Conservation (phyloP, 2,888 invertebrate genomes). For the Latrodectus elegans region DNA sequence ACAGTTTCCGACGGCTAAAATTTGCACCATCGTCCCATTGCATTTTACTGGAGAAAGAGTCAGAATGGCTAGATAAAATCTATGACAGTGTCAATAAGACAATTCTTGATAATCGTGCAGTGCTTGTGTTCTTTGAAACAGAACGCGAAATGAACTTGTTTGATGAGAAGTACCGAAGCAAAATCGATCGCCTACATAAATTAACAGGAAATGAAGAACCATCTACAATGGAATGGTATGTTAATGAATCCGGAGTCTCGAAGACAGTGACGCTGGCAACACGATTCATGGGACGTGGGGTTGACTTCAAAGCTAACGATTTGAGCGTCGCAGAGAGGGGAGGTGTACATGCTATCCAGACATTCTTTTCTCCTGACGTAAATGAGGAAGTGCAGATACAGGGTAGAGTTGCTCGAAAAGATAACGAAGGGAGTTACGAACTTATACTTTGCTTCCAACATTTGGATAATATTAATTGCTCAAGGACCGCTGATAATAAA, state of each 20-base stretch:
- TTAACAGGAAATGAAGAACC: not conserved
- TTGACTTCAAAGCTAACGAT: not conserved
- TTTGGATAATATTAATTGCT: not conserved
- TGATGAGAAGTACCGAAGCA: not conserved
- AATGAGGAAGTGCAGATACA: not conserved
- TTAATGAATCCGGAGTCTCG: not conserved
- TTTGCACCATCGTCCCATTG: not conserved
- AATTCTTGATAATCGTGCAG: not conserved
- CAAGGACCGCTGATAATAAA: not conserved
- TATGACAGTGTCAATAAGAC: not conserved
- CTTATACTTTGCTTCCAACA: not conserved
- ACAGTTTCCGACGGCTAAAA: not conserved
- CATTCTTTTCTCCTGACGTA: not conserved
- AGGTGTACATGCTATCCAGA: not conserved
- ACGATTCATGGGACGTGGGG: not conserved
- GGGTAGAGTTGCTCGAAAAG: not conserved
- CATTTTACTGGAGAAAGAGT: not conserved
- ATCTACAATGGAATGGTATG: not conserved
- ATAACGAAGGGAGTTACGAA: not conserved
- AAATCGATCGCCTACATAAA: not conserved
- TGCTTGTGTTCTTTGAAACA: not conserved
- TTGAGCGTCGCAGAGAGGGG: not conserved
- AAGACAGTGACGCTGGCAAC: not conserved
- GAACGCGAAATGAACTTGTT: not conserved
- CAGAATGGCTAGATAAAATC: not conserved